Evolutionary conservation across 2,888 invertebrate species (phyloP), one percentile per base, ranked within the genome.

Genomic region (Volucella inflata): DNA sequence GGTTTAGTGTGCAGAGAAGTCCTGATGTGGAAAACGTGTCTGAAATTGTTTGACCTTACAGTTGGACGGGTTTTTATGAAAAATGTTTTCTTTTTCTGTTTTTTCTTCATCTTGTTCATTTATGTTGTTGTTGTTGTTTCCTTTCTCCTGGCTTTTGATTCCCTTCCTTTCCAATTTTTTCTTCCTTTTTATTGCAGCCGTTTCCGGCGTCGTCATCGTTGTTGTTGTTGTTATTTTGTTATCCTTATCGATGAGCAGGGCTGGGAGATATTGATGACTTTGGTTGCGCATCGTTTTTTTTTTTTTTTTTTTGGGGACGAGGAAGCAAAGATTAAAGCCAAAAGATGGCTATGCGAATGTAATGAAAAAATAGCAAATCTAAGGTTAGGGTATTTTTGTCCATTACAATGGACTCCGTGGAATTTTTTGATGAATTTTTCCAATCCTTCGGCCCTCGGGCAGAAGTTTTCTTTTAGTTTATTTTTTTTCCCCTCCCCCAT

Each of bases 21-120:
- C 55, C 74, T 79, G 83, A 84, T 84, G 83, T 84, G 79, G 70
- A 84, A 84, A 84, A 84, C 83, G 83, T 84, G 83, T 79, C 75
- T 79, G 59, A 75, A 75, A 79, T 84, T 79, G 83, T 75, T 84
- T 84, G 83, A 84, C 79, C 79, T 79, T 79, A 84, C 83, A 84
- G 74, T 75, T 75, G 83, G 75, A 62, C 65, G 83, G 21, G 65
- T 51, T 83, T 83, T 83, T 78, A 83, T 74, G 68, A 78, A 74
- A 74, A 67, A 78, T 77, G 72, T 82, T 68, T 67, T 72, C 40
- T 65, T 12, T 51, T 65, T 38, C 8, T 16, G 8, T 16, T 50
- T n/a, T 38, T 46, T 48, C 9, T 62, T 11, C 30, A n/a, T 50
- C 71, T 50, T 53, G 14, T 68, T 50, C 12, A 38, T 74, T 53